Evolutionary conservation across 2,888 invertebrate genomes (phyloP).

Genomic region (Artemia sp.): DNA sequence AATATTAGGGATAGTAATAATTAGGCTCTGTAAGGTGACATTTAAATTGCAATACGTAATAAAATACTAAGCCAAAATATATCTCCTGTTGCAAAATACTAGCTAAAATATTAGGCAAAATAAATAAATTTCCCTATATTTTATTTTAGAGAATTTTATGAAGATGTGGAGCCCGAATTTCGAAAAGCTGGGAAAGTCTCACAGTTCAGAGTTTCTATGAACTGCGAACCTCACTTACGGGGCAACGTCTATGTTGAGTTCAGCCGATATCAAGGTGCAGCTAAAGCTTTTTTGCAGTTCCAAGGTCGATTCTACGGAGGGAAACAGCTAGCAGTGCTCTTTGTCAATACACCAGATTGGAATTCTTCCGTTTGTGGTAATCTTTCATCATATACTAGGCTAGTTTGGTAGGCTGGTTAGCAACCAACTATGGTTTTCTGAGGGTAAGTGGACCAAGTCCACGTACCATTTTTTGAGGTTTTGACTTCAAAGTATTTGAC

Average conservation of each 20-base stretch:
- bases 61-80: too few relatives aligned
- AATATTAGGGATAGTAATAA: too few relatives aligned
- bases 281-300: slow-evolving; percentile 52
- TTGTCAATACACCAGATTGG: slow-evolving; percentile 61
- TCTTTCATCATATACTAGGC: too few relatives aligned
- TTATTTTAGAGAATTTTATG: slow-evolving; percentile 50
- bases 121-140: slow-evolving; percentile 18
- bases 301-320: slow-evolving; percentile 79
- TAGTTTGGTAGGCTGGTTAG: too few relatives aligned
- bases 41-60: too few relatives aligned
- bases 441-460: too few relatives aligned
- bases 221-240: slow-evolving; percentile 64
- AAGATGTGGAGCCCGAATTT: slow-evolving; percentile 67
- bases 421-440: too few relatives aligned
- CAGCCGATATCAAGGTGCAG: slow-evolving; percentile 43
- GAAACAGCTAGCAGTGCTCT: slow-evolving; percentile 59
- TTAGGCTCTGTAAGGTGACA: too few relatives aligned
- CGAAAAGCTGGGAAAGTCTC: slow-evolving; percentile 36
- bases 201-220: slow-evolving; percentile 55
- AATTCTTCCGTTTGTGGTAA: slow-evolving; percentile 70
- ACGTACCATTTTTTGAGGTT: too few relatives aligned
- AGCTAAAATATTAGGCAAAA: too few relatives aligned
- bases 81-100: too few relatives aligned
- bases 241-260: slow-evolving; percentile 83
- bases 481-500: too few relatives aligned